These are phyloP conservation scores for Drosophila hydei DNA, from an alignment of 1,140 invertebrate genomes.

Conservation along the genomic window DNA sequence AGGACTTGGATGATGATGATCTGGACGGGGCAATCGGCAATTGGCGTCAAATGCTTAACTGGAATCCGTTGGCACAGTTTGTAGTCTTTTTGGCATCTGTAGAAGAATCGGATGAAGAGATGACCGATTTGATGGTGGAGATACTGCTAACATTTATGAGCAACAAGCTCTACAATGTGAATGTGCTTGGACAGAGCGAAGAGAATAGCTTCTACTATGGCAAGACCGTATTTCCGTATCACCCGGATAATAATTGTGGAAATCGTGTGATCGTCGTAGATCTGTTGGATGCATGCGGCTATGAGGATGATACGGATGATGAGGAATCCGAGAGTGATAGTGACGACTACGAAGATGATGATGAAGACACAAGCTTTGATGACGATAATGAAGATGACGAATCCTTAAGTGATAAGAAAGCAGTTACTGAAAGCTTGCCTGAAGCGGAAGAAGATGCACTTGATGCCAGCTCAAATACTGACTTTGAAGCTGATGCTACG, in stretches of 20 bases:
- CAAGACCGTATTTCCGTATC: slow-evolving; percentile 75
- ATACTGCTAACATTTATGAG: slow-evolving; percentile 71
- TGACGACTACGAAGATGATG: slow-evolving; percentile 36
- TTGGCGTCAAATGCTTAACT: slow-evolving; percentile 73
- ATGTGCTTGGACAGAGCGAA: slow-evolving; percentile 75
- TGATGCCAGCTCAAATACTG: neutral
- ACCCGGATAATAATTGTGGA: slow-evolving; percentile 79
- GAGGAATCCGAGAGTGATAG: slow-evolving; percentile 21
- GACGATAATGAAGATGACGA: slow-evolving; percentile 2
- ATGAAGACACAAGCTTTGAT: slow-evolving; percentile 5
- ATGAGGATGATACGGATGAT: slow-evolving; percentile 34
- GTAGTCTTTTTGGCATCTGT: slow-evolving; percentile 68
- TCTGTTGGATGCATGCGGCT: slow-evolving; percentile 71
- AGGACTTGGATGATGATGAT: slow-evolving; percentile 72
- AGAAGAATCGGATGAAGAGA: slow-evolving; percentile 78
- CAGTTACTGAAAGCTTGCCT: neutral
- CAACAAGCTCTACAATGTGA: slow-evolving; percentile 77
- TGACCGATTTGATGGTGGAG: slow-evolving; percentile 78
- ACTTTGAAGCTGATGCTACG: no score
- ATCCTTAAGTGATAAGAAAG: neutral
- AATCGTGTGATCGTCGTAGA: slow-evolving; percentile 76
- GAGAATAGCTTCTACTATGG: slow-evolving; percentile 64
- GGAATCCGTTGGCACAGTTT: slow-evolving; percentile 79
- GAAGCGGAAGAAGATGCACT: neutral
- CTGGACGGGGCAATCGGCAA: slow-evolving; percentile 60